phyloP scores from a whole-genome alignment of 2,797 vertebrate species.

The Bryconaethiops microstoma region DNA sequence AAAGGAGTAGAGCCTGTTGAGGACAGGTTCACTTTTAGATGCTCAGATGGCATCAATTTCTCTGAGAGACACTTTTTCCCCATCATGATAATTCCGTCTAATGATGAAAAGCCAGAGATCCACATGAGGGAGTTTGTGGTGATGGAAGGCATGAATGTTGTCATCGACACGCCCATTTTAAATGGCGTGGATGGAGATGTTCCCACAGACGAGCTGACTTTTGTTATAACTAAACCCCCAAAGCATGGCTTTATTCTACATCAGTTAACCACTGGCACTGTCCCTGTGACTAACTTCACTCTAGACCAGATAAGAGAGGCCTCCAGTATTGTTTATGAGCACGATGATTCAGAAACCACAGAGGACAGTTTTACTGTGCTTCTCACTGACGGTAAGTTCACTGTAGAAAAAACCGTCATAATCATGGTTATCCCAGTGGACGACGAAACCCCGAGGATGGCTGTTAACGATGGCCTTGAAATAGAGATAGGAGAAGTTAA shows the following conservation, averaged over 20 bases:
- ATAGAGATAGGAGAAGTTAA: constrained; percentile 89
- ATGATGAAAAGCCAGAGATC: constrained; percentile 94
- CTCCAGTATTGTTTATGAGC: constrained; percentile 93
- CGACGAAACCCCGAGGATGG: constrained; percentile 95
- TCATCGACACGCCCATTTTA: constrained; percentile 91
- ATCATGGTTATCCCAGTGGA: constrained; percentile 92
- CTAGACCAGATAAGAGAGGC: constrained; percentile 91
- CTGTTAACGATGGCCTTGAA: constrained; percentile 93
- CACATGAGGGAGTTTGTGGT: constrained; percentile 94
- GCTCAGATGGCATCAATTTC: constrained; percentile 96
- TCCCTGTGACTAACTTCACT: constrained; percentile 86
- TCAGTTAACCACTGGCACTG: constrained; percentile 86
- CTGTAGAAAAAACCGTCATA: constrained; percentile 79
- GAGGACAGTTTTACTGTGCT: constrained; percentile 88
- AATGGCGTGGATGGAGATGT: constrained; percentile 89
- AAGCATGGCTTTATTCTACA: constrained; percentile 89
- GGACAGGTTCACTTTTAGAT: constrained; percentile 92
- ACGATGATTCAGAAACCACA: constrained; percentile 92
- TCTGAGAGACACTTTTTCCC: constrained; percentile 91
- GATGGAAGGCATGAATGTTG: constrained; percentile 97
- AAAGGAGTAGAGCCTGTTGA: constrained; percentile 91
- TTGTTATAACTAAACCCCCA: constrained; percentile 84
- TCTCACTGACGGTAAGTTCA: constrained; percentile 89
- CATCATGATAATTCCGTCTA: constrained; percentile 86
- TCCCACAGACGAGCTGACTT: constrained; percentile 83